Evolutionary conservation across 2,888 invertebrate species (phyloP).

Genomic region (Philereme vetulata): DNA sequence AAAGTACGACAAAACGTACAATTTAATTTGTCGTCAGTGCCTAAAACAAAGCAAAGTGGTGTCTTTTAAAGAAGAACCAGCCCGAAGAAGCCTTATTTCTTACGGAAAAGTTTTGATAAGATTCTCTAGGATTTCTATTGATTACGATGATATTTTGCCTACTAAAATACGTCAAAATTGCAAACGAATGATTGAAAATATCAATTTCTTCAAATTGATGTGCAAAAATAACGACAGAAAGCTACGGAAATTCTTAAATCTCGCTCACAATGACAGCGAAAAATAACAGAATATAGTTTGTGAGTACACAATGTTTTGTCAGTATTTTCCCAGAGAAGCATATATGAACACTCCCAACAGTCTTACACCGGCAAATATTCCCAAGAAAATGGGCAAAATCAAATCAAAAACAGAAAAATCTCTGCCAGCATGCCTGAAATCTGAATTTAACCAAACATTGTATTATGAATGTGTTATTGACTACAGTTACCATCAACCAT

Average conservation of each 20-base stretch:
- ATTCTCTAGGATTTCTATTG: conserved; percentile 56
- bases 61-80: conserved; percentile 55
- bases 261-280: conserved; percentile 29
- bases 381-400: conserved; percentile 4
- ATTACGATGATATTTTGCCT: conserved; percentile 59
- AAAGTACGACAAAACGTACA: conserved; percentile 53
- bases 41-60: conserved; percentile 55
- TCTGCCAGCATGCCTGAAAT: neutral
- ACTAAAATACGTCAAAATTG: conserved; percentile 63
- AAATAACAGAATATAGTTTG: conserved; percentile 46
- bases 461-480: conserved; percentile 21
- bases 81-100: conserved; percentile 53
- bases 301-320: conserved; percentile 52
- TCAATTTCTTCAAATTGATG: conserved; percentile 62
- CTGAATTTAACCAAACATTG: conserved; percentile 1
- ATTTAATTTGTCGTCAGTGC: conserved; percentile 68
- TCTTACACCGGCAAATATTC: conserved; percentile 3
- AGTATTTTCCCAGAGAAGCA: conserved; percentile 44
- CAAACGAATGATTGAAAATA: conserved; percentile 58
- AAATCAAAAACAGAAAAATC: conserved; percentile 1
- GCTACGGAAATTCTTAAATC: conserved; percentile 44
- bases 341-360: neutral
- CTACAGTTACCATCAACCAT: conserved; percentile 3
- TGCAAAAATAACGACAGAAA: conserved; percentile 61
- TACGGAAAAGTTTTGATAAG: conserved; percentile 59